These are phyloP conservation scores for Lagopus leucura DNA, from an alignment of 2,113 vertebrate species.

Conservation along the genomic window DNA sequence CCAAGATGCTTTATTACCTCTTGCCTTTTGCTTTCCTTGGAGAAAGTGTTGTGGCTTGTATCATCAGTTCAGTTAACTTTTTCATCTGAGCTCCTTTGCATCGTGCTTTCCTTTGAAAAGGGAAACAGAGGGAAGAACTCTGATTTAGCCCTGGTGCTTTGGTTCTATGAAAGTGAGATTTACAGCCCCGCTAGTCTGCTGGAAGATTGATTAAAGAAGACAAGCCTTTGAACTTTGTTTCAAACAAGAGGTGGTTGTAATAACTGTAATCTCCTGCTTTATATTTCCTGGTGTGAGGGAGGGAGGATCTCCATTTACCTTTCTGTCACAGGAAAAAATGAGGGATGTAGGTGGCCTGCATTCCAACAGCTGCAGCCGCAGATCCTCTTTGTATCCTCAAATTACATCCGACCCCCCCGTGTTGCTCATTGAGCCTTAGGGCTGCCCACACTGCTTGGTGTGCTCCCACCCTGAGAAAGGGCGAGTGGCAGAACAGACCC, in stretches of 20 bases:
- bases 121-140: neutral
- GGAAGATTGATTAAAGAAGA: constrained; percentile 69
- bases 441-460: neutral
- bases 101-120: constrained; percentile 40
- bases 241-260: constrained; percentile 59
- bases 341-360: neutral
- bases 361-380: neutral
- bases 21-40: neutral
- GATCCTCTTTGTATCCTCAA: neutral
- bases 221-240: constrained; percentile 71
- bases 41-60: neutral
- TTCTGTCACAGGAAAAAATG: constrained; percentile 17
- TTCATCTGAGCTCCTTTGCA: neutral
- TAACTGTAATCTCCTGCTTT: constrained; percentile 57
- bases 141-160: constrained; percentile 33
- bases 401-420: neutral
- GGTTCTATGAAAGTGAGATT: constrained; percentile 66
- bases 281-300: neutral
- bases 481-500: neutral
- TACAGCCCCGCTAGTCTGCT: constrained; percentile 50
- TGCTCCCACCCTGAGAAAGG: neutral
- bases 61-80: neutral
- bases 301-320: constrained; percentile 21
- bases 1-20: constrained; percentile 34
- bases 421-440: neutral